phyloP scores from a whole-genome alignment of 2,888 invertebrate genomes.

The Electrophaes corylata region DNA sequence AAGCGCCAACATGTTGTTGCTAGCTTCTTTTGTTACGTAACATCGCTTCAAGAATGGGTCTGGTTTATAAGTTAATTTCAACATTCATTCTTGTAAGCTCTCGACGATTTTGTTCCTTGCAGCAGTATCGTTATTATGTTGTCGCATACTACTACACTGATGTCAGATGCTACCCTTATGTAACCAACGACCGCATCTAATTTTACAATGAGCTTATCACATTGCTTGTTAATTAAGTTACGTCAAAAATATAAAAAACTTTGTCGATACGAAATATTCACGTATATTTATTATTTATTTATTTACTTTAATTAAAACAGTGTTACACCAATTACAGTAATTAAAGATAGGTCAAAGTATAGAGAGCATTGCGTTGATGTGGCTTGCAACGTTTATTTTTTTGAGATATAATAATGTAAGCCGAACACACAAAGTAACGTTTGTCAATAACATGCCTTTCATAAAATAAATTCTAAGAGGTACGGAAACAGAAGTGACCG shows the following conservation, averaged over 20 bases:
- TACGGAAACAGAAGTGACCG: constrained; percentile 36
- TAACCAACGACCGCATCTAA: constrained; percentile 10
- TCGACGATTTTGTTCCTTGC: background rate
- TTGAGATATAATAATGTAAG: constrained; percentile 15
- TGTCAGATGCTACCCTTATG: constrained; percentile 10
- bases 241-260: constrained; percentile 7
- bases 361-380: background rate
- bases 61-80: background rate
- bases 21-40: constrained; percentile 9
- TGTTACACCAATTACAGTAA: too few relatives aligned
- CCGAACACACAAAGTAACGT: constrained; percentile 13
- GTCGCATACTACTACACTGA: background rate
- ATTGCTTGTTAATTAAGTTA: constrained; percentile 12
- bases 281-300: background rate
- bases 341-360: too few relatives aligned
- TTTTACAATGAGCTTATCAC: background rate
- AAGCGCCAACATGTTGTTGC: constrained; percentile 6
- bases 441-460: constrained; percentile 30
- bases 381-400: background rate
- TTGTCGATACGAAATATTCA: background rate
- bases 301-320: too few relatives aligned
- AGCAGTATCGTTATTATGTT: background rate
- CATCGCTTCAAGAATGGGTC: background rate
- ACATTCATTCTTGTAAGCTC: background rate
- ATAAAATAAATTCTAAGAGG: constrained; percentile 30